Base-by-base conservation (phyloP, 2,888 invertebrate genomes). In the Malachius bipustulatus region DNA sequence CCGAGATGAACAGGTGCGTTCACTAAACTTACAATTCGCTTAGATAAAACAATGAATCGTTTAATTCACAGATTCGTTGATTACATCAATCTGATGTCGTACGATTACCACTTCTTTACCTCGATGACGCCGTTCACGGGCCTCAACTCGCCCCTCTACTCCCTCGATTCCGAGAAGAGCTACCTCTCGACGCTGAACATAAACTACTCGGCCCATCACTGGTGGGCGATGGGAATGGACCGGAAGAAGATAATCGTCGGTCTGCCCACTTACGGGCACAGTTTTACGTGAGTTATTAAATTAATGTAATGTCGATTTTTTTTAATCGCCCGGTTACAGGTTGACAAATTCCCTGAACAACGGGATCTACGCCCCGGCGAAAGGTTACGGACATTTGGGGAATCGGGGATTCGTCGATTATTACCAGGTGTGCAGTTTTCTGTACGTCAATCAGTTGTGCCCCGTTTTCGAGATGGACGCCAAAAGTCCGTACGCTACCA, bases 41-140 rank as follows among this genome's bases (percentile, higher is more conserved):
- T n/a, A n/a, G n/a, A n/a, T n/a, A n/a, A n/a, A n/a, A n/a, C n/a
- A n/a, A n/a, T n/a, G n/a, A n/a, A n/a, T n/a, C n/a, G n/a, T n/a
- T n/a, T n/a, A n/a, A n/a, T 39, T 59, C 61, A 36, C 52, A 78
- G 77, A 33, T 68, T 81, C 55, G 75, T 80, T 0, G 90, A 91
- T 59, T 87, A 75, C 64, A 73, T 88, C 0, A 89, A 87, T 58
- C 54, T 93, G n/a, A 91, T 91, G 91, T 73, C 82, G 0, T 93
- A 93, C 55, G 91, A 93, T 58, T 91, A 76, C 53, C 89, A 91
- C 59, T 81, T 75, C 52, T 91, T 73, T 52, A 71, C 75, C 3
- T 69, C 70, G 56, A 72, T 73, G 41, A 77, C 81, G 2, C 90
- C 90, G 1, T 75, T 87, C 46, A 90, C 90, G 11, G 78, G 85